Conservation (phyloP, 2,888 invertebrate genomes). For the Diarsia rubi region DNA sequence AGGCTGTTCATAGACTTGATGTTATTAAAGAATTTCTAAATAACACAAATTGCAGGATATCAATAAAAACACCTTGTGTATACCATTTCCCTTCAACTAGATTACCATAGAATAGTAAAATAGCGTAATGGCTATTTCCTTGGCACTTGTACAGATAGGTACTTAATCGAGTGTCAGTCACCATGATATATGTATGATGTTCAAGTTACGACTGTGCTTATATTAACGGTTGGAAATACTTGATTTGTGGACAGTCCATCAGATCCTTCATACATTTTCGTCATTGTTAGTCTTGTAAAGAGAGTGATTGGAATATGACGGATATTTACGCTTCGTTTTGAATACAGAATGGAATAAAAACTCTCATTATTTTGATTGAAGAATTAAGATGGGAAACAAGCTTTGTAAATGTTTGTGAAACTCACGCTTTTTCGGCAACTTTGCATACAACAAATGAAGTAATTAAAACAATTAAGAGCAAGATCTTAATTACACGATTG, state of each 20-base stretch:
- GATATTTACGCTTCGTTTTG: not conserved
- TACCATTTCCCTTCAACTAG: not conserved
- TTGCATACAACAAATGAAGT: slow-evolving; percentile 38
- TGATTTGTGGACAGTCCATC: slow-evolving; percentile 32
- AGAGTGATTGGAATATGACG: slow-evolving; percentile 2
- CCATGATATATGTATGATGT: slow-evolving; percentile 41
- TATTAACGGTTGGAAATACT: slow-evolving; percentile 30
- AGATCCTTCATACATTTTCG: slow-evolving; percentile 19
- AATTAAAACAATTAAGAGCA: slow-evolving; percentile 40
- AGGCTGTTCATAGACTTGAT: not conserved
- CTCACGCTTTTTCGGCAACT: slow-evolving; percentile 30
- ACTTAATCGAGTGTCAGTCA: slow-evolving; percentile 55
- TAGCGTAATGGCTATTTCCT: slow-evolving; percentile 26
- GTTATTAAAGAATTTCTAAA: not conserved
- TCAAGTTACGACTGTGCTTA: slow-evolving; percentile 23
- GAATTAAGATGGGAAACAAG: slow-evolving; percentile 10
- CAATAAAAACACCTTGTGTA: not conserved
- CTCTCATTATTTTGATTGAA: slow-evolving; percentile 8
- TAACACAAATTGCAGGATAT: not conserved
- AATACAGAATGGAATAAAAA: slow-evolving; percentile 13
- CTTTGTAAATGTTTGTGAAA: slow-evolving; percentile 30
- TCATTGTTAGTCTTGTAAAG: slow-evolving; percentile 18
- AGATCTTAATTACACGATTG: slow-evolving; percentile 52
- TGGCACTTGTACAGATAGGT: slow-evolving; percentile 28
- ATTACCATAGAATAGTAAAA: slow-evolving; percentile 25